Evolutionary conservation across 1,140 invertebrate species (phyloP), one percentile per base, ranked within the genome.

Genomic region (Zaprionus lachaisei): DNA sequence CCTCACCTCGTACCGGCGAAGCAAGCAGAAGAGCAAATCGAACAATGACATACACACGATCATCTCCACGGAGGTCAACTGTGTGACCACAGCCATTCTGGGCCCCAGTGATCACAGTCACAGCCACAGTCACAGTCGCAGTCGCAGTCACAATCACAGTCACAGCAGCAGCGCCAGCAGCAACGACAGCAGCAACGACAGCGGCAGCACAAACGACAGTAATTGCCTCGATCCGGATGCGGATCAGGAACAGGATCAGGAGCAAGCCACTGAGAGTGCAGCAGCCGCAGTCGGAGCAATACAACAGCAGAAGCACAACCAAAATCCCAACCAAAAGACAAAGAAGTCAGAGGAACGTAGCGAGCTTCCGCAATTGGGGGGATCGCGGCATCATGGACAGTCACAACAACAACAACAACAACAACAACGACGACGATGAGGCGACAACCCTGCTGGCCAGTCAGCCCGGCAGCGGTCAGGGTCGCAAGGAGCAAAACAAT

Each of bases 401-500:
- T 34, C 7, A 4, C 77, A n/a, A 7, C 34, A 47, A 66, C 5
- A 73, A 86, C 15, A 71, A 80, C 15, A 71, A 80, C 1, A 24
- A 24, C 24, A 24, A 15, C 34, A 47, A 58, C 5, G 70, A 87
- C 22, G 77, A 81, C 15, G 73, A 80, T 1, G 82, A 92, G 57
- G 69, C 81, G 49, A 76, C 67, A 49, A 71, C 77, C 38, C 34
- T 78, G 41, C 66, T 89, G 73, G 72, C 51, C 20, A 31, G 38
- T 20, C 47, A 51, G 2, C 26, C 31, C 4, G 34, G 49, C 34
- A 67, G 70, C 41, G 74, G 79, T 22, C 83, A 74, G 51, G 91
- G 91, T 11, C 91, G 92, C 24, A 92, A 92, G 83, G 92, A 92
- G 68, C 92, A 91, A 14, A 92, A 92, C 61, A 92, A 92, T 75